Evolutionary conservation across 2,797 vertebrate genomes (phyloP).

Genomic region (Falco berigora): DNA sequence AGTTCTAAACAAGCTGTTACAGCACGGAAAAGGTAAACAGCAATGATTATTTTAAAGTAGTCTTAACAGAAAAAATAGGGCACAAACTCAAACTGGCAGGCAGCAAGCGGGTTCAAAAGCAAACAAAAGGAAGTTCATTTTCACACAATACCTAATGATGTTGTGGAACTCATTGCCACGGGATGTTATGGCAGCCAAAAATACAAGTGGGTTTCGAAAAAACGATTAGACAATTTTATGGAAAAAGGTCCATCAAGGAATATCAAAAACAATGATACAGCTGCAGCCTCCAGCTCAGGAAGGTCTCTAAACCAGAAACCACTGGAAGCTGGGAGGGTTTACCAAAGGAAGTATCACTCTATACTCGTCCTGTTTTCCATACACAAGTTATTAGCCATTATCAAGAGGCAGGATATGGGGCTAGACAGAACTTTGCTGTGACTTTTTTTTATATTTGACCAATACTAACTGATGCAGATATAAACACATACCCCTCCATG

Average conservation of each 20-base stretch:
- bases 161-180: conserved; percentile 52
- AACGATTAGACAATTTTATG: conserved; percentile 14
- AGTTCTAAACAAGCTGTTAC: background rate
- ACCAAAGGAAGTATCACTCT: conserved; percentile 45
- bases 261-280: conserved; percentile 37
- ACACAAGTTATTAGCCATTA: conserved; percentile 25
- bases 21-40: conserved; percentile 24
- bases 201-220: conserved; percentile 24
- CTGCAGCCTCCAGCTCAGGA: conserved; percentile 42
- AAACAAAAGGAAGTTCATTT: conserved; percentile 59
- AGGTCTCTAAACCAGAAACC: conserved; percentile 39
- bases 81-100: conserved; percentile 44
- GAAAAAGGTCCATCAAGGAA: conserved; percentile 48
- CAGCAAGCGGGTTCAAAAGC: background rate
- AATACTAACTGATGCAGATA: background rate
- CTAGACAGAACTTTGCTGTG: conserved; percentile 4
- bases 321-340: conserved; percentile 27
- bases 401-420: conserved; percentile 42
- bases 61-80: conserved; percentile 23
- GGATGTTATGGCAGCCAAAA: conserved; percentile 58
- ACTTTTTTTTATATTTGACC: background rate
- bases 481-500: background rate
- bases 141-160: conserved; percentile 54
- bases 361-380: conserved; percentile 21
- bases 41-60: conserved; percentile 28